Evolutionary conservation across 2,797 vertebrate genomes (phyloP), one percentile per base, ranked within the genome.

Genomic region (Pogoniulus pusillus): DNA sequence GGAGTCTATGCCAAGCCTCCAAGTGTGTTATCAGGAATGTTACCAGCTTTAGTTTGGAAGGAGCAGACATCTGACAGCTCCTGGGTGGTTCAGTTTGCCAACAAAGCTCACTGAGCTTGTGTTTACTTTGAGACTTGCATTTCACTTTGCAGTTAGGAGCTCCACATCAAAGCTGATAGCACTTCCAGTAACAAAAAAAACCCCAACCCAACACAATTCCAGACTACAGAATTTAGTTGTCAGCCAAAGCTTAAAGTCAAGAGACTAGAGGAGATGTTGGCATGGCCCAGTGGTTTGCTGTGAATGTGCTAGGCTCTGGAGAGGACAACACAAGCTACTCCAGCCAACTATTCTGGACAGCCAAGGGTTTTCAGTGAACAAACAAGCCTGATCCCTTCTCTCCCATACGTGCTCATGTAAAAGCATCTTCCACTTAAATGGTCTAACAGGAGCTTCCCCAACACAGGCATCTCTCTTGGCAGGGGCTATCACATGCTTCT

Each of bases 61-160:
- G 1, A 89, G 75, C 73, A 95, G 84, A 85, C 70, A 93, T 51
- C 66, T 68, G 74, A 74, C 66, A 88, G 87, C 71, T 89, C 89
- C 71, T 8, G 60, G 55, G 70, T 2, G 6, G 72, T n/a, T 93
- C 59, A 49, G 63, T 72, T 35, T 90, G 79, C 73, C 91, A 91
- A 80, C 70, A 78, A 54, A 89, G 70, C 73, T 94, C 45, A 73
- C 54, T n/a, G 39, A 83, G 82, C 71, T 91, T 60, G 0, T 34
- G 45, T 68, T 73, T 39, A 79, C 74, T 68, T 55, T 5, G 7
- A 85, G 76, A 85, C 54, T 79, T 54, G 35, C 35, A 43, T 60
- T 89, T 85, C 54, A 83, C 70, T 81, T 73, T 27, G 64, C 60
- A 81, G 82, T 53, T 66, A 10, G 0, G 32, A 87, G 57, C 12